Conservation (phyloP, 2,888 invertebrate genomes). For the Papilio gigon region DNA sequence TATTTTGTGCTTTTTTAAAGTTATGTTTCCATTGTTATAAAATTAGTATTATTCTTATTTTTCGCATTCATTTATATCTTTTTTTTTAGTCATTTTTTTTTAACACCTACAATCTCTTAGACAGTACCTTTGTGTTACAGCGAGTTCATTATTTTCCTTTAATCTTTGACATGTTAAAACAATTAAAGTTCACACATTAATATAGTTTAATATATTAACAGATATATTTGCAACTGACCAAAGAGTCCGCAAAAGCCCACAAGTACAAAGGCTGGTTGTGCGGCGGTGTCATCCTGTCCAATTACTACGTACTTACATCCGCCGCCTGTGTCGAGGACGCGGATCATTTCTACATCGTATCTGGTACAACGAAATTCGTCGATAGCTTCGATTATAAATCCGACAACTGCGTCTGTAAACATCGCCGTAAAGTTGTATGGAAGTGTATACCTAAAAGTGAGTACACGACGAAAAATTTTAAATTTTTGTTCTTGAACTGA, state of each 20-base stretch:
- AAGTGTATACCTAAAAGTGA: slow-evolving; percentile 78
- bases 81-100: no score
- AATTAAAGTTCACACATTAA: no score
- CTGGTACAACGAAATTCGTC: slow-evolving; percentile 71
- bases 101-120: no score
- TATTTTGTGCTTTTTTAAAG: no score
- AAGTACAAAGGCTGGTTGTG: slow-evolving; percentile 77
- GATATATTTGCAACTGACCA: slow-evolving; percentile 75
- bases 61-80: no score
- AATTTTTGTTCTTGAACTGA: no score
- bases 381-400: slow-evolving; percentile 72
- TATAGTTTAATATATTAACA: no score
- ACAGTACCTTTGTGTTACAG: no score
- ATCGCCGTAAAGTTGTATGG: slow-evolving; percentile 73
- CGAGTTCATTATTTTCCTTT: no score
- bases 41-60: no score
- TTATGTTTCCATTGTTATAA: no score
- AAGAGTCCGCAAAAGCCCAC: slow-evolving; percentile 75
- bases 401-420: slow-evolving; percentile 70
- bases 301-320: slow-evolving; percentile 70
- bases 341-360: slow-evolving; percentile 73
- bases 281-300: slow-evolving; percentile 72
- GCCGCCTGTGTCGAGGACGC: slow-evolving; percentile 78
- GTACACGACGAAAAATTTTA: slow-evolving; percentile 47
- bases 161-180: no score